A percentile compares a stretch with the other conserved stretches of the same genome.
phyloP scores from a whole-genome alignment of 2,888 invertebrate genomes.

The Drymonia ruficornis region DNA sequence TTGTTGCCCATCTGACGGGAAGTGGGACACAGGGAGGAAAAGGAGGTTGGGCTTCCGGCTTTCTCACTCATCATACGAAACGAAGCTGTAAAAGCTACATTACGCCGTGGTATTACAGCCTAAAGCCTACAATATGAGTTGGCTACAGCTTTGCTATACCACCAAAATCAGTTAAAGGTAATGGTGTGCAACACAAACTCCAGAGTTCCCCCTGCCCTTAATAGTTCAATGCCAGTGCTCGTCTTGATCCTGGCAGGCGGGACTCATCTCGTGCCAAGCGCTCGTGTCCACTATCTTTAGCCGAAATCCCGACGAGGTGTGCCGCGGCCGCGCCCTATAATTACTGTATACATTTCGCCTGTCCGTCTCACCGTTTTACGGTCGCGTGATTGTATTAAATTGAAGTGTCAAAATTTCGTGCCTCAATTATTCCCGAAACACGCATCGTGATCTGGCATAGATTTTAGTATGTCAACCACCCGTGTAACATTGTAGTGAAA shows the following conservation, averaged over 20 bases:
- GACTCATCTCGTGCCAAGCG: constrained; percentile 37
- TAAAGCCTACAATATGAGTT: no score
- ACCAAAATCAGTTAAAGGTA: no score
- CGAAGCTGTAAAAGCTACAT: no score
- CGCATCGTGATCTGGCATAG: constrained; percentile 15
- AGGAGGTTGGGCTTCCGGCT: no score
- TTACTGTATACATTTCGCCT: constrained; percentile 41
- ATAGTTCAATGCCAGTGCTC: constrained; percentile 25
- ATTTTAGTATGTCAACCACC: constrained; percentile 12
- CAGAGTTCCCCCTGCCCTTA: constrained; percentile 26
- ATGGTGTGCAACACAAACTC: no score
- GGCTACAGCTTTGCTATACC: no score
- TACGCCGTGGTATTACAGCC: no score
- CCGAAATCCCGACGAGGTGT: constrained; percentile 26
- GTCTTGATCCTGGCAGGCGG: constrained; percentile 41
- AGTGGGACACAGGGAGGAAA: no score
- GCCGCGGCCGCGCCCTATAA: constrained; percentile 29
- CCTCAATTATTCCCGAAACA: constrained; percentile 14
- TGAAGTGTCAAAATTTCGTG: constrained; percentile 24
- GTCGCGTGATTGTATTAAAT: constrained; percentile 40
- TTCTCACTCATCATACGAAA: no score
- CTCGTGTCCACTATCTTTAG: constrained; percentile 51
- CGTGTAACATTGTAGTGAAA: not conserved
- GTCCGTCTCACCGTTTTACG: constrained; percentile 39
- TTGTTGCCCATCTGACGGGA: no score